Evolutionary conservation across 2,797 vertebrate species (phyloP), one percentile per base, ranked within the genome.

Genomic region (Anabacerthia variegaticeps): DNA sequence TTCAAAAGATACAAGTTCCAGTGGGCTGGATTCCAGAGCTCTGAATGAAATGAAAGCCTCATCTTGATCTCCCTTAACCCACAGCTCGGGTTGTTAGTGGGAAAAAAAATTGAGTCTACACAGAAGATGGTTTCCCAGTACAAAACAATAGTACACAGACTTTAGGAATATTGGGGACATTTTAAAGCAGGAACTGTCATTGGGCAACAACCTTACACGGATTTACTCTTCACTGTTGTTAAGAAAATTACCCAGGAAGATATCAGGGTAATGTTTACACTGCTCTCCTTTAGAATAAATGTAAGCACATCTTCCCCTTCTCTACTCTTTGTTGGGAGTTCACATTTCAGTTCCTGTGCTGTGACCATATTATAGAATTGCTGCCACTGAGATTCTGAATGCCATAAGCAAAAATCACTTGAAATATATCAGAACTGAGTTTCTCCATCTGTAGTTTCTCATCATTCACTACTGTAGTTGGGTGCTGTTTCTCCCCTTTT

Each of bases 1-100:
- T 94, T 96, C 93, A 94, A 92, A 96, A 93, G 82, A 85, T 19
- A 43, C 14, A 51, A 78, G 69, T 69, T 95, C 62, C 59, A 93
- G 54, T 69, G 82, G 68, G 79, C 62, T 78, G 79, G 56, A 91
- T 90, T 94, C 76, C 91, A 94, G 80, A 84, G 79, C 58, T 83
- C 66, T 72, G 82, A 89, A 89, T 28, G 20, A 94, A 96, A 92
- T 66, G 14, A 94, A 95, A 96, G 83, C 13, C 39, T 88, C 72
- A 63, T 94, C 82, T 83, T 83, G 28, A 92, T 92, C 61, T 62
- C 39, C 54, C 27, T 30, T 74, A 51, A 65, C 58, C 61, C 44
- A 44, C 6, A 78, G 27, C 23, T 44, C 0, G 5, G n/a, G 24
- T 32, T 81, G 54, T 46, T 61, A 88, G 36, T 18, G 20, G 19